Conservation (phyloP, 2,797 vertebrate genomes). For the Channallabes apus region DNA sequence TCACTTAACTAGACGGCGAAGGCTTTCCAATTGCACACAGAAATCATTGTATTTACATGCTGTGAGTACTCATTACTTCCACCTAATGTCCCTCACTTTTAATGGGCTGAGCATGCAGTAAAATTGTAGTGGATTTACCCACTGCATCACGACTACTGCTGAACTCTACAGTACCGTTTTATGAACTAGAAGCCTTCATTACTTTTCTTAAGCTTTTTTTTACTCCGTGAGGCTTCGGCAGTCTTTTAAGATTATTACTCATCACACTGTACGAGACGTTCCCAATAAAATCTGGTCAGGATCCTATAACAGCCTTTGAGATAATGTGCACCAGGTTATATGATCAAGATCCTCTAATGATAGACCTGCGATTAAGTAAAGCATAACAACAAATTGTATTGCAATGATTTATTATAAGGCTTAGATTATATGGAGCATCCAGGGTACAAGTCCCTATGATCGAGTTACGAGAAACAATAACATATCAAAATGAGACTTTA, state of each 20-base stretch:
- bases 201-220: constrained; percentile 29
- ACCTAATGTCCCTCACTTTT: constrained; percentile 37
- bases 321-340: neutral
- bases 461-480: neutral
- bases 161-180: constrained; percentile 18
- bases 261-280: neutral
- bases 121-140: constrained; percentile 32
- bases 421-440: neutral
- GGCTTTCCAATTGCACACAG: constrained; percentile 28
- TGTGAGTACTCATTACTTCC: constrained; percentile 44
- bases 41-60: constrained; percentile 49
- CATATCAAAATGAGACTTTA: neutral
- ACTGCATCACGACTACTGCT: constrained; percentile 23
- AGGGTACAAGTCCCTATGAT: neutral
- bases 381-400: neutral
- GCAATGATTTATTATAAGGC: neutral
- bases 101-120: constrained; percentile 10
- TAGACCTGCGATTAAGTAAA: neutral
- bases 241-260: neutral
- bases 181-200: constrained; percentile 18
- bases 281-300: neutral
- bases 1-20: constrained; percentile 39
- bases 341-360: neutral
- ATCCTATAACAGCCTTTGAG: neutral
- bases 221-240: neutral